Evolutionary conservation across 2,888 invertebrate species (phyloP).

Genomic region (Smittia sp.): DNA sequence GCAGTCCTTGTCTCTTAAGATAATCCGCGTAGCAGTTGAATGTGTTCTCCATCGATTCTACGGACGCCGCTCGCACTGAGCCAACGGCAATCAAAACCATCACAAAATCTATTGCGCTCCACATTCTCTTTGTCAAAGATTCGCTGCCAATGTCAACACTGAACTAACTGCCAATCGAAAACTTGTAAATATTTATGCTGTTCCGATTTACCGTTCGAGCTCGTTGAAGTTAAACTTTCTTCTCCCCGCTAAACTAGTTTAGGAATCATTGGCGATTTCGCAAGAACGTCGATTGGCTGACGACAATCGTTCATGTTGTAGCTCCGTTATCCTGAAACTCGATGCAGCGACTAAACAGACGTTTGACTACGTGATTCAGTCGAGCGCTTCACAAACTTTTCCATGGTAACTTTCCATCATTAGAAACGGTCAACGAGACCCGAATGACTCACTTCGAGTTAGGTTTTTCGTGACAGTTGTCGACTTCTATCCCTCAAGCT

Average conservation of each 20-base stretch:
- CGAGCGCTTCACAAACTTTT: not conserved
- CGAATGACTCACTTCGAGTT: not conserved
- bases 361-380: no score
- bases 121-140: not conserved
- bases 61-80: not conserved
- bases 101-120: not conserved
- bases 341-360: no score
- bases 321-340: no score
- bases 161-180: not conserved
- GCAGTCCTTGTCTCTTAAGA: slow-evolving; percentile 26
- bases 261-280: no score
- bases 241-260: no score
- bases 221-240: not conserved
- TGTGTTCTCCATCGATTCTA: slow-evolving; percentile 17
- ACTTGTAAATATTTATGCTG: slow-evolving; percentile 7
- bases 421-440: not conserved
- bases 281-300: no score
- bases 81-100: not conserved
- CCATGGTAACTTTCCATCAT: not conserved
- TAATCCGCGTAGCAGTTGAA: slow-evolving; percentile 37
- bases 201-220: not conserved
- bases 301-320: no score
- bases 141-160: no score
- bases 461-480: not conserved
- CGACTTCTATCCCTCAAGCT: not conserved